Percentiles rank a stretch among this genome's conserved stretches.
These are phyloP conservation scores for Labrus mixtus DNA, from an alignment of 2,113 vertebrate species.

Conservation along the genomic window DNA sequence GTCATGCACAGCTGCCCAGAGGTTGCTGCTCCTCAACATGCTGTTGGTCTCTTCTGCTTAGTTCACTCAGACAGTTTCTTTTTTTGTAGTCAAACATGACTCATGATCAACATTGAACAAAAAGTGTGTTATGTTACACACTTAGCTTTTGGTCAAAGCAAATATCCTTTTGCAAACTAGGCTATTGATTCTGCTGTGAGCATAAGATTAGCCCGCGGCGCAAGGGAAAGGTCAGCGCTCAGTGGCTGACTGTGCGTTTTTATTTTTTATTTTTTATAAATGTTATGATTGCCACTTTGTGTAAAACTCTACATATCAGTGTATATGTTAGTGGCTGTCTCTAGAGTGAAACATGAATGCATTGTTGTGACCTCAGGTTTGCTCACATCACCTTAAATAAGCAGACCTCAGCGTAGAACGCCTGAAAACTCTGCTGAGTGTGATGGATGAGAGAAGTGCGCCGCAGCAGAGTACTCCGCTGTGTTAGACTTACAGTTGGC, in stretches of 20 bases:
- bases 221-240: conserved; percentile 34
- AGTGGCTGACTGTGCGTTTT: background rate
- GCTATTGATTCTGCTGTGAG: conserved; percentile 59
- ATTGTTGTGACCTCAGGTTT: background rate
- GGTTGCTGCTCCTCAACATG: background rate
- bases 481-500: conserved; percentile 27
- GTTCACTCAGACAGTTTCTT: conserved; percentile 5
- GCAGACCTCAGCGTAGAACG: background rate
- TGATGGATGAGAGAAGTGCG: background rate
- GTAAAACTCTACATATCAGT: background rate
- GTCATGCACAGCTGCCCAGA: background rate
- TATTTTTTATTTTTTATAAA: background rate
- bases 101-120: conserved; percentile 31
- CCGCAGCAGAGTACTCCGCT: conserved; percentile 3
- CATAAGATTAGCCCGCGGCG: conserved; percentile 37
- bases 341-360: background rate
- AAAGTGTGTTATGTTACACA: conserved; percentile 38
- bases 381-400: conserved; percentile 12
- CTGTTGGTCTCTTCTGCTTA: conserved; percentile 6
- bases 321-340: background rate
- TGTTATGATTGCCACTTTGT: background rate
- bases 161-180: conserved; percentile 50
- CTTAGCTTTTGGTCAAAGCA: conserved; percentile 47
- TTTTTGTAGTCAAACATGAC: conserved; percentile 20
- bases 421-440: conserved; percentile 30